Base-by-base conservation (phyloP, 2,888 invertebrate species). In the Phyllotreta striolata region DNA sequence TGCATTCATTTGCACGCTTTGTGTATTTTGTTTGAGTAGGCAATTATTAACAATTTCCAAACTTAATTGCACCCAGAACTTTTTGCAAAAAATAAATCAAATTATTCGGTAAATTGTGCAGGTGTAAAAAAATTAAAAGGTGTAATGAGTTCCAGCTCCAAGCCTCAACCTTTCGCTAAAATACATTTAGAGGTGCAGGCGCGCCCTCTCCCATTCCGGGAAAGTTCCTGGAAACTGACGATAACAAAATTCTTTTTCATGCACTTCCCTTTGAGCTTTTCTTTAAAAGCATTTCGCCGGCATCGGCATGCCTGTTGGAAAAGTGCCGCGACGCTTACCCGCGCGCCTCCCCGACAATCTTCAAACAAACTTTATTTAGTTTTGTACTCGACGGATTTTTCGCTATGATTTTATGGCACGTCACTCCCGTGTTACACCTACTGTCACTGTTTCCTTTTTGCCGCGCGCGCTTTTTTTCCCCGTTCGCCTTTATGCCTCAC, bases 231-330 rank as follows among this genome's bases (percentile, higher is more conserved):
- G 71, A 74, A 72, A 73, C 73, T 72, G 73, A 73, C 73, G 74
- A 77, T 75, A 76, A 75, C 74, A 73, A 73, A 75, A 76, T 75
- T 76, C 76, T 74, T 75, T 73, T 73, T 69, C 72, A 72, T 73
- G 72, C 68, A 72, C 72, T 74, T 71, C 66, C 68, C 69, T 72
- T 71, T 70, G 66, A 67, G 70, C 71, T 69, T 70, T 72, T 66
- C 72, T 72, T 72, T 72, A 74, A 74, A 75, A 73, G 74, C 73
- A 70, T 70, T 74, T 72, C 71, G 38, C 38, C 52, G 38, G 52
- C 52, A 52, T 52, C 39, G 52, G 52, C 12, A 52, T 38, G 52
- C 10, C 52, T 37, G 6, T 52, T 10, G 52, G 10, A 52, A 52
- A 51, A 14, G 52, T 14, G 38, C 38, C 38, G 52, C 52, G 52